Base-by-base conservation (phyloP, 2,888 invertebrate genomes). In the Dicycla oo region DNA sequence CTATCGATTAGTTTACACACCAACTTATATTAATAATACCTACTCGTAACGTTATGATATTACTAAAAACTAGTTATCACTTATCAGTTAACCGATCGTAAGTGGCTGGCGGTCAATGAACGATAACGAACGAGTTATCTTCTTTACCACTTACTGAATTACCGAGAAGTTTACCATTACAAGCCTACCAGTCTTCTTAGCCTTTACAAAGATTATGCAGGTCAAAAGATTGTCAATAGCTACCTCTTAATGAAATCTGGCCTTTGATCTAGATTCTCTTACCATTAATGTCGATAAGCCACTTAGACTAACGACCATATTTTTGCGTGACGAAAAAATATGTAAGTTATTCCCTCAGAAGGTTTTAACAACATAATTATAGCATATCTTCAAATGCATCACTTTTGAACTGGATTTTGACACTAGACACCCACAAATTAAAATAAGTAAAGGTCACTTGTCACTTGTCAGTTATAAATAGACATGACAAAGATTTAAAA, bases 121-220 rank as follows among this genome's bases (percentile, higher is more conserved):
- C 89, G 90, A 90, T 90, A 90, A 87, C 72, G 63, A 54, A 73
- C 79, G 53, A 81, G 86, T 87, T 90, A 89, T 89, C 89, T 83
- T 68, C 69, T 45, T 70, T 68, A 82, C 76, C 75, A 83, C 75
- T 82, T 83, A 86, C 82, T 76, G 57, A 75, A 75, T 69, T 49
- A 70, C 69, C 34, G 57, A 83, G 78, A 74, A 72, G 62, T 73
- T 75, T 66, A 76, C 74, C 49, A 51, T 18, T 68, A 61, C 30
- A 65, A 64, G 53, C 68, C 58, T 65, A 54, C 58, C 68, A 71
- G 60, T 57, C 62, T 63, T 73, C 60, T 69, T 49, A 71, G 47
- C 57, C 45, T 73, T 77, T 60, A 67, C 30, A 53, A 62, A 70
- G 61, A 75, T 77, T 75, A 73, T 57, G 65, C 62, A 71, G 68